Base-by-base conservation (phyloP, 2,888 invertebrate species). In the Tenthredo amoena region DNA sequence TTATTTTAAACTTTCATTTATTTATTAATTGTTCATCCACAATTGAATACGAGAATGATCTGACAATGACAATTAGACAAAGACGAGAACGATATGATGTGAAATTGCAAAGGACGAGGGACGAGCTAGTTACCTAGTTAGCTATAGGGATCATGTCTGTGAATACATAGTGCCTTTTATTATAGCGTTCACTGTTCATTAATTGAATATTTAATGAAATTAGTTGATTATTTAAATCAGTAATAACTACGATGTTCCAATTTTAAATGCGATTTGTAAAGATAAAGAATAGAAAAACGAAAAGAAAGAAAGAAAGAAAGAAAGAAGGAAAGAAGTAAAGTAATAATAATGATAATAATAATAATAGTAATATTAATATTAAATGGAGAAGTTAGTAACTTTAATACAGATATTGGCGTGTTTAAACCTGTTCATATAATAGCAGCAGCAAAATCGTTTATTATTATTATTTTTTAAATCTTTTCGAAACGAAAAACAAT, bases 121-220 rank as follows among this genome's bases (percentile, higher is more conserved):
- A 34, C 34, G 34, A 68, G 68, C 15, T 68, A 34, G 37, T 4
- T 72, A 26, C 10, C 2, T 15, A 15, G 15, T 40, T 47, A 76
- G 50, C 81, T 37, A 50, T 86, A 87, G 86, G 86, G 87, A 87
- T 86, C 84, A 87, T 88, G 88, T 90, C 90, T 90, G 90, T 90
- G 90, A 90, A 88, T 89, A 86, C 55, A 90, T 88, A 90, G 90
- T 90, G 90, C 90, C 90, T 90, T 90, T 77, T 81, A 58, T 87
- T 55, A 87, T 88, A 88, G 88, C 88, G 87, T 88, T 88, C 88
- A 87, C 86, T 88, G 82, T 87, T 87, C 86, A 87, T 87, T 86
- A 86, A 86, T 86, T 74, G 76, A 68, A 71, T 72, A 58, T 79
- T 86, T 83, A 79, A 74, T 74, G 5, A 37, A 68, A 72, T 74